phyloP scores from a whole-genome alignment of 2,888 invertebrate species.

The Nephrotoma appendiculata region DNA sequence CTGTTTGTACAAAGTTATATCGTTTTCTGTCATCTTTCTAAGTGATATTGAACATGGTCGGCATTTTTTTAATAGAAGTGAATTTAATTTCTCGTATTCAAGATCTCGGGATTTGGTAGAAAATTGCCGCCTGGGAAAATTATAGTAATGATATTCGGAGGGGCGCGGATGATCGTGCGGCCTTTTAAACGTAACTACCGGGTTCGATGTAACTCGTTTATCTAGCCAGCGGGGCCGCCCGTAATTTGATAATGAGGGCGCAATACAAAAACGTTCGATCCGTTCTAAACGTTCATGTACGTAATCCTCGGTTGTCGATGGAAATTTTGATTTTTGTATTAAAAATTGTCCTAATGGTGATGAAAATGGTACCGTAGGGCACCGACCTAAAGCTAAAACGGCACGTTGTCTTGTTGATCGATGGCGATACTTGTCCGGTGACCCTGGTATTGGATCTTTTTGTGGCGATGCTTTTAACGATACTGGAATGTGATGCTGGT shows the following conservation, averaged over 20 bases:
- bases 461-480: slow-evolving; percentile 3
- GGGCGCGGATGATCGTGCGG: slow-evolving; percentile 20
- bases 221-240: slow-evolving; percentile 24
- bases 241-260: slow-evolving; percentile 26
- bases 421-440: slow-evolving; percentile 23
- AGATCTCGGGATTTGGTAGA: slow-evolving; percentile 24
- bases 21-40: slow-evolving; percentile 25
- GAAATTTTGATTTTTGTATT: slow-evolving; percentile 33
- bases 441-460: slow-evolving; percentile 3
- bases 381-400: slow-evolving; percentile 32
- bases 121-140: slow-evolving; percentile 29
- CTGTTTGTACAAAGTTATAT: slow-evolving; percentile 6
- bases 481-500: slow-evolving; percentile 7
- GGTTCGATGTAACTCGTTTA: slow-evolving; percentile 16
- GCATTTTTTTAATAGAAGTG: slow-evolving; percentile 25
- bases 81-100: slow-evolving; percentile 28
- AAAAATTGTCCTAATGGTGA: slow-evolving; percentile 37
- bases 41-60: slow-evolving; percentile 29
- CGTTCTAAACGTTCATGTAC: slow-evolving; percentile 37
- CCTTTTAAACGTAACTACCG: slow-evolving; percentile 26
- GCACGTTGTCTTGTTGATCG: slow-evolving; percentile 31
- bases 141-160: slow-evolving; percentile 20
- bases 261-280: slow-evolving; percentile 35
- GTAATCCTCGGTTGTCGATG: slow-evolving; percentile 31
- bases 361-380: slow-evolving; percentile 36